A percentile compares a stretch with the other conserved stretches of the same genome.
phyloP scores from a whole-genome alignment of 2,113 vertebrate genomes.

The Sula dactylatra region DNA sequence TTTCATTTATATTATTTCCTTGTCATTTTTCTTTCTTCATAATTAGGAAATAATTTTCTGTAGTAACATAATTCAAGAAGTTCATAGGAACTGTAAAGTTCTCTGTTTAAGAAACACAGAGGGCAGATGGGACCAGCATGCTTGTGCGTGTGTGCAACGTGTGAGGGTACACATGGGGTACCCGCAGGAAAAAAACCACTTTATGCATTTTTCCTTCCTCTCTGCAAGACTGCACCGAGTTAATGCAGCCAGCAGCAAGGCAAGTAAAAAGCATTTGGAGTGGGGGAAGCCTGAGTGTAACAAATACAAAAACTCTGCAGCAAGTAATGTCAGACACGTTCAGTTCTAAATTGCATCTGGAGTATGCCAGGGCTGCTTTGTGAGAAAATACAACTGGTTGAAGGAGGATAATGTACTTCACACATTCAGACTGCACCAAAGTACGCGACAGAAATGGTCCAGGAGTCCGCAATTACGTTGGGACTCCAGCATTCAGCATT shows the following conservation, averaged over 20 bases:
- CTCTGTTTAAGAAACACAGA: neutral
- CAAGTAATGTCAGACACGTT: neutral
- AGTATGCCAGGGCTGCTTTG: neutral
- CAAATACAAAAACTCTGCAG: neutral
- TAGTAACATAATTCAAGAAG: neutral
- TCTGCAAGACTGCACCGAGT: neutral
- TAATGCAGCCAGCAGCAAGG: neutral
- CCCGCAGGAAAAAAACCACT: neutral
- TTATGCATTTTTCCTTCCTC: neutral
- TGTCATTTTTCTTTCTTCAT: neutral
- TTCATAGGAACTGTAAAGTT: neutral
- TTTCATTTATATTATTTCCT: neutral
- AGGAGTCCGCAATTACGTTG: rapidly evolving
- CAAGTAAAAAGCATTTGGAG: neutral
- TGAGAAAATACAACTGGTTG: neutral
- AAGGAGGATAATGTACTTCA: neutral
- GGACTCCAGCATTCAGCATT: neutral
- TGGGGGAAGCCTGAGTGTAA: neutral
- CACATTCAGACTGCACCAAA: neutral
- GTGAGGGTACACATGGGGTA: neutral
- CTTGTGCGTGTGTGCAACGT: rapidly evolving
- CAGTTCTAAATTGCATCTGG: neutral
- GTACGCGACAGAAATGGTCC: neutral
- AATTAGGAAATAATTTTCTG: neutral
- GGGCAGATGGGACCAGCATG: neutral